Evolutionary conservation across 2,113 vertebrate genomes (phyloP), one percentile per base, ranked within the genome.

Genomic region (Zosterops hypoxanthus): DNA sequence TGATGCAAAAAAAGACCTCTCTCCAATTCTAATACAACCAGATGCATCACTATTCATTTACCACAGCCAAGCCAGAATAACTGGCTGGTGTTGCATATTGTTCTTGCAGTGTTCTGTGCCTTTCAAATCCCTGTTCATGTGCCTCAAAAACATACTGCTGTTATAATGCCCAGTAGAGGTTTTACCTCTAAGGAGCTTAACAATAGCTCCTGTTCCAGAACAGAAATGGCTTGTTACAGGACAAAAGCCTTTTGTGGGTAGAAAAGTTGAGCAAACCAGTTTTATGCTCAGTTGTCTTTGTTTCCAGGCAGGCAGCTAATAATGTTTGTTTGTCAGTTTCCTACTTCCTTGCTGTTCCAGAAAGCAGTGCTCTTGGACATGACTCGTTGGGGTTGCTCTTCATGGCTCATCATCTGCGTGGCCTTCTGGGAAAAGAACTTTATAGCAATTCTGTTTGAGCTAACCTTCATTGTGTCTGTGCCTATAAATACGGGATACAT

Each of bases 401-500:
- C 83, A 81, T 77, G 64, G 88, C 90, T 95, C 80, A 56, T 95
- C 84, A 88, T 83, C 90, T 94, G 59, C 2, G 2, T 88, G 73
- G 87, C 78, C 41, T 94, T 95, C 96, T 97, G 96, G 97, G 81
- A 96, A 98, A 97, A 97, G 94, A 96, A 65, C 66, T 90, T 94
- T 31, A 57, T 86, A 95, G 96, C 92, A 97, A 92, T 93, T 94
- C 92, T 91, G 31, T 88, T 92, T 95, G 87, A 95, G 66, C 55
- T 79, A 34, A 79, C 79, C 63, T 95, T 94, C 95, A 84, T 97
- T 97, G 86, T 91, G 80, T 26, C 61, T 86, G 12, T 42, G 52
- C 53, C 96, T 98, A 98, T 98, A 98, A 98, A 98, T 98, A 97
- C 4, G 11, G 91, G 70, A 52, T 53, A 42, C 65, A 47, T 70